Base-by-base conservation (phyloP, 2,888 invertebrate genomes). In the Phengaris arion region DNA sequence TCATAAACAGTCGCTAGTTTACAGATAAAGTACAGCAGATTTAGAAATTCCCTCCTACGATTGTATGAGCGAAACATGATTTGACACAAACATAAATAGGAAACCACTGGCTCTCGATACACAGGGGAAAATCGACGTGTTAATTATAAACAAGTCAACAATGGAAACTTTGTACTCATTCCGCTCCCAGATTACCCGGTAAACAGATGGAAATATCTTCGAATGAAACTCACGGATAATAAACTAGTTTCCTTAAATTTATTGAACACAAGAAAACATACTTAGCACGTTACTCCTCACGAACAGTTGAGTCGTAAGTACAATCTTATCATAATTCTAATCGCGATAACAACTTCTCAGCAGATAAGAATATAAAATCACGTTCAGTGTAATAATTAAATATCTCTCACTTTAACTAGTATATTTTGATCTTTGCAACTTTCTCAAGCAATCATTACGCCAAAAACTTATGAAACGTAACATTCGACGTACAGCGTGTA, bases 291-390 rank as follows among this genome's bases (percentile, higher is more conserved):
- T 72, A 45, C 72, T 72, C 72, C 13, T 52, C 72, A 52, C 22
- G 72, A 22, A 9, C 35, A 72, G 52, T 52, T 22, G 13, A 54
- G 22, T 35, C 72, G 72, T 72, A 72, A 72, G 72, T 72, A 70
- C 22, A 54, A 72, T 72, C 72, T 72, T 54, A 72, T 72, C 72
- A 70, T 35, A 54, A 52, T 70, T 51, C 35, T 72, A 72, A 72
- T 72, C 72, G 72, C 72, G 72, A 51, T 72, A 52, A 52, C 48
- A 48, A 48, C 72, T 54, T 54, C 72, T 54, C 54, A 12, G 35
- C 51, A 72, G 72, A 72, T 72, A 72, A 72, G 52, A 13, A 12
- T 12, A 54, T 72, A 54, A 72, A 72, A 72, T 54, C 35, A 72
- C 54, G 72, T 72, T 72, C 13, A 72, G 22, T 70, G 70, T 70